A percentile compares a stretch with the other conserved stretches of the same genome.
Conservation (phyloP, 2,797 vertebrate species). For the Falco concolor region DNA sequence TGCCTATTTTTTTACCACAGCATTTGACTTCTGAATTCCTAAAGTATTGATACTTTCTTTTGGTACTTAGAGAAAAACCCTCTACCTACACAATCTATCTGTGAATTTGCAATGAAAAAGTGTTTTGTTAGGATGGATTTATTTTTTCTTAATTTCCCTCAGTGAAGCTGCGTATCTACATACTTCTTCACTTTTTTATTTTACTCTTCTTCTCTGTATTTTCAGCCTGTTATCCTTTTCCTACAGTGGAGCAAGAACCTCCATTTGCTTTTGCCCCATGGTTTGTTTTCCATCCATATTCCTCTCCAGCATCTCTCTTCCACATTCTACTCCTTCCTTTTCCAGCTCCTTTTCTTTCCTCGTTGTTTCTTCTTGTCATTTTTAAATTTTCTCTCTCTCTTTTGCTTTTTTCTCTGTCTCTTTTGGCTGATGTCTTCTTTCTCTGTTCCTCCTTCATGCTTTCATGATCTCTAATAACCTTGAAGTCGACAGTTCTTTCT, state of each 20-base stretch:
- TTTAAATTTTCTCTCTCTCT: background rate
- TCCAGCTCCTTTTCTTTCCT: background rate
- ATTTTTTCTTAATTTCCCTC: background rate
- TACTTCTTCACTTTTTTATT: background rate
- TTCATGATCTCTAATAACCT: background rate
- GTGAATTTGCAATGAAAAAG: background rate
- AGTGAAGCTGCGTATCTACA: background rate
- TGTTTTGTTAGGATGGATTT: background rate
- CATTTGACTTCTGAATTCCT: background rate
- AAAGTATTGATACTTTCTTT: background rate
- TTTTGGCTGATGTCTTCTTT: background rate
- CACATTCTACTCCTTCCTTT: background rate
- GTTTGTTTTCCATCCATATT: background rate
- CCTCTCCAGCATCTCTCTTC: background rate
- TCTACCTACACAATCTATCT: background rate
- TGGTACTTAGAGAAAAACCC: background rate
- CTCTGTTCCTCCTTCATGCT: background rate
- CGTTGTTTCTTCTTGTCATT: background rate
- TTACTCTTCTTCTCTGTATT: background rate
- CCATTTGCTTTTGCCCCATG: background rate
- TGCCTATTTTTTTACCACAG: background rate
- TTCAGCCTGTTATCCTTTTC: background rate
- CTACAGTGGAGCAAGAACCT: background rate
- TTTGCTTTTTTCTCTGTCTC: background rate
- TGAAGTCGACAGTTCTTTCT: background rate